phyloP scores from a whole-genome alignment of 2,113 vertebrate species.

The Cyprinus carpio region DNA sequence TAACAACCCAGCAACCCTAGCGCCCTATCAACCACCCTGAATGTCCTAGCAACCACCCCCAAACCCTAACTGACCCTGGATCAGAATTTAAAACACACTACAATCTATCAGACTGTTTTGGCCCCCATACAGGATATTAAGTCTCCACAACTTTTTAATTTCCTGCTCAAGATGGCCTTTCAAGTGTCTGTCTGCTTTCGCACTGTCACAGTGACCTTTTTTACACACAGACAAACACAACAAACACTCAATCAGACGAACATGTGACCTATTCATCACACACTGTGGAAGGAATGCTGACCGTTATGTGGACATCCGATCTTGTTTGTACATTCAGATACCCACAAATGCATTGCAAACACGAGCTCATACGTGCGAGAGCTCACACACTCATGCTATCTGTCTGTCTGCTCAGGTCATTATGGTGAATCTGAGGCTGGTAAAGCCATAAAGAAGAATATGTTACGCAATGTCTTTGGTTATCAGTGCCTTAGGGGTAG shows the following conservation, averaged over 20 bases:
- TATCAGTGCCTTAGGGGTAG: not conserved
- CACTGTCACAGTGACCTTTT: conserved; percentile 69
- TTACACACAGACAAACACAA: conserved; percentile 11
- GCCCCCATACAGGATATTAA: conserved; percentile 70
- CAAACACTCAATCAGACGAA: conserved; percentile 20
- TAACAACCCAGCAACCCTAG: too few relatives aligned
- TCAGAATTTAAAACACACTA: not conserved
- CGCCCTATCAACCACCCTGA: too few relatives aligned
- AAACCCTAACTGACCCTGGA: not conserved
- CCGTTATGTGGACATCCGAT: conserved; percentile 4
- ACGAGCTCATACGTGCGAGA: conserved; percentile 12
- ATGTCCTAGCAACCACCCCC: too few relatives aligned
- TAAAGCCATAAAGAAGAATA: conserved; percentile 15
- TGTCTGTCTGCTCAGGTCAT: conserved; percentile 28
- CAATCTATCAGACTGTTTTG: conserved; percentile 28
- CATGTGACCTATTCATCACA: conserved; percentile 15
- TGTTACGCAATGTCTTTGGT: not conserved
- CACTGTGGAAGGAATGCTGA: conserved; percentile 37
- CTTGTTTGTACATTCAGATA: conserved; percentile 3
- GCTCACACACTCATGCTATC: conserved; percentile 16
- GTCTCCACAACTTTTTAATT: conserved; percentile 70
- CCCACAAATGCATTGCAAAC: conserved; percentile 16
- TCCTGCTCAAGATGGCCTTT: conserved; percentile 71
- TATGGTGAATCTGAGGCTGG: conserved; percentile 16
- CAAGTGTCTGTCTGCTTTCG: conserved; percentile 65